Base-by-base conservation (phyloP, 37 sponge, comb jelly and placozoan genomes). In the Tethya wilhelma region DNA sequence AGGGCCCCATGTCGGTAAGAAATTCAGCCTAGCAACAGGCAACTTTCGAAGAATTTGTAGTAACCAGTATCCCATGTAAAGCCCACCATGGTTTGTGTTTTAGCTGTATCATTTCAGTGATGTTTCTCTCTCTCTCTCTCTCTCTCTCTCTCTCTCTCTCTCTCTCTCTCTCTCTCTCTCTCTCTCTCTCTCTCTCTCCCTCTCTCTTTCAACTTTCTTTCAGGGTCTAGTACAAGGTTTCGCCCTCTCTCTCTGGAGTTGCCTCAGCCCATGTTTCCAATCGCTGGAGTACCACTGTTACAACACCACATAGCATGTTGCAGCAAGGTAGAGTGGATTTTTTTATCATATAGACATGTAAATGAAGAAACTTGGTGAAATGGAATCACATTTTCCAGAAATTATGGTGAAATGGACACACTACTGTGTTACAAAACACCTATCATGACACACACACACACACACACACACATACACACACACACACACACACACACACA, bases 201-300 rank as follows among this genome's bases (percentile, higher is more conserved):
- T 0, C 65, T 44, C 6, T 37, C 9, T 36, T 1, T 1, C 2
- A 44, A 1, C 65, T 84, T n/a, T n/a, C n/a, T n/a, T n/a, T n/a
- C n/a, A n/a, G n/a, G n/a, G n/a, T n/a, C n/a, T n/a, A 97, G 97
- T 30, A 96, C 97, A 2, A 66, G 93, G 14, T 98, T 98, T 78
- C 87, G 99, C 2, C 99, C 99, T 0, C 89, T 98, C 37, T 98
- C 99, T 20, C 79, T 98, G 34, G 95, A 98, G 41, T 65, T 98
- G 0, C 95, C 97, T 22, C 89, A 96, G 63, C 97, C 99, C 0
- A 80, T 98, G 46, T 98, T 98, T 56, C 99, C 99, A 36, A 78
- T 98, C n/a, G 99, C 97, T 68, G 99, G 99, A 1, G 79, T 66
- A 19, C 95, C 99, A n/a, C 91, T 96, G 92, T 84, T 98, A 20